phyloP scores from a whole-genome alignment of 2,888 invertebrate species.

The Barypeithes pellucidus region DNA sequence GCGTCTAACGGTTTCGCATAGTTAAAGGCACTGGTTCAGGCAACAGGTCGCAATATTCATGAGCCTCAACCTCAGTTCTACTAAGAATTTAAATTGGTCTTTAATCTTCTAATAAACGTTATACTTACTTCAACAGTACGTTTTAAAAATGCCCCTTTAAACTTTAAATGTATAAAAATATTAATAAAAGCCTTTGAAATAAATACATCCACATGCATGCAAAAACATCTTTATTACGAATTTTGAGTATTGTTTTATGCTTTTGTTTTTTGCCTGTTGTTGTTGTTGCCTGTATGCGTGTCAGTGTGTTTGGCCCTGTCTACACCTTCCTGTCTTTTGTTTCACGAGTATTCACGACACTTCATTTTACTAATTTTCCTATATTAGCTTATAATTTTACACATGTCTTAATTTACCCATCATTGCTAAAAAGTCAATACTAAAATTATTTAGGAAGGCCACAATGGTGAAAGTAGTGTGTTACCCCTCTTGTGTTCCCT shows the following conservation, averaged over 20 bases:
- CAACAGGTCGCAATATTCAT: too few relatives aligned
- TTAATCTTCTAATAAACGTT: too few relatives aligned
- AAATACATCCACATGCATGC: conserved; percentile 13
- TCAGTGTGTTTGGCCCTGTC: conserved; percentile 50
- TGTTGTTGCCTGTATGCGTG: conserved; percentile 54
- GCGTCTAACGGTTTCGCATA: too few relatives aligned
- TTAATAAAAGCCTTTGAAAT: neutral
- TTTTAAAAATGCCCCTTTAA: too few relatives aligned
- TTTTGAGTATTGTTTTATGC: conserved; percentile 2
- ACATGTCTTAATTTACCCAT: neutral
- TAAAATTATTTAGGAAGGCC: neutral
- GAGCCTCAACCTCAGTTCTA: too few relatives aligned
- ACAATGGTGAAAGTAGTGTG: neutral
- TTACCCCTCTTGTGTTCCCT: too few relatives aligned
- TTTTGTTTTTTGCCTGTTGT: conserved; percentile 41
- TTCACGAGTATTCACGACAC: neutral
- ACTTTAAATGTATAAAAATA: too few relatives aligned
- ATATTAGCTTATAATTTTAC: conserved; percentile 1
- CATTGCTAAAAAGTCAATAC: neutral
- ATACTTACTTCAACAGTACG: too few relatives aligned
- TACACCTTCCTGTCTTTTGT: conserved; percentile 30
- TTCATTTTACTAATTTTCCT: neutral
- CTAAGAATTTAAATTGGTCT: too few relatives aligned
- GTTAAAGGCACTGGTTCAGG: too few relatives aligned
- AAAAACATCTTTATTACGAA: neutral